A percentile compares a stretch with the other conserved stretches of the same genome.
Conservation (phyloP, 2,888 invertebrate genomes). For the Drosophila mercatorum region DNA sequence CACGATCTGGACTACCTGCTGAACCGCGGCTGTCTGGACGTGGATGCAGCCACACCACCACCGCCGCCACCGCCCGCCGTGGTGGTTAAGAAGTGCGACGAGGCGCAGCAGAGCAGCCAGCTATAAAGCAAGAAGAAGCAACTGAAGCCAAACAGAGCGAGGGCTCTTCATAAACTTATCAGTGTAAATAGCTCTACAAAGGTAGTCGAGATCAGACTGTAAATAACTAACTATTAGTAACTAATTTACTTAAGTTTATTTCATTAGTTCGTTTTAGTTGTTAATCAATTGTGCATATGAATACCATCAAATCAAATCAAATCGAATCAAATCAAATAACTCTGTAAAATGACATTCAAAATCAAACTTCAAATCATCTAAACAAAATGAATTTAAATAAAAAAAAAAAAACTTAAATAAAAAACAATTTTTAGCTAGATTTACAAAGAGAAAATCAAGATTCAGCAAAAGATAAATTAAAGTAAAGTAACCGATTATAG, state of each 20-base stretch:
- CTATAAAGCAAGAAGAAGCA: slow-evolving; percentile 17
- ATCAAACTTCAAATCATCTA: slow-evolving; percentile 43
- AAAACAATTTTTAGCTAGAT: slow-evolving; percentile 72
- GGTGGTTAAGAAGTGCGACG: slow-evolving; percentile 53
- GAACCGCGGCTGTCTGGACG: slow-evolving; percentile 86
- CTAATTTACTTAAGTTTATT: neutral
- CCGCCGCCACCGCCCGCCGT: slow-evolving; percentile 60
- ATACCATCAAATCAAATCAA: slow-evolving; percentile 10
- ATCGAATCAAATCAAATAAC: slow-evolving; percentile 18
- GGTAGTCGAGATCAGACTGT: slow-evolving; percentile 11
- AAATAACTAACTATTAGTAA: slow-evolving; percentile 19
- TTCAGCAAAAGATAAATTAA: slow-evolving; percentile 3
- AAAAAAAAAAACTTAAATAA: neutral
- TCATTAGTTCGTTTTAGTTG: slow-evolving; percentile 2
- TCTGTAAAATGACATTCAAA: slow-evolving; percentile 42
- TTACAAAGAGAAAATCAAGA: slow-evolving; percentile 45
- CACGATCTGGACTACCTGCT: slow-evolving; percentile 93
- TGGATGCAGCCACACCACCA: slow-evolving; percentile 54
- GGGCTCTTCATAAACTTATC: slow-evolving; percentile 1
- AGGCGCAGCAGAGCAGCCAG: slow-evolving; percentile 46
- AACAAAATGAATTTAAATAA: slow-evolving; percentile 66
- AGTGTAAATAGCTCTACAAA: slow-evolving; percentile 27
- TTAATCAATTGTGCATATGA: slow-evolving; percentile 5
- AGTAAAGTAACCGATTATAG: slow-evolving; percentile 17
- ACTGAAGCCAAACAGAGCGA: neutral